Evolutionary conservation across 2,113 vertebrate species (phyloP).

Genomic region (Hippocampus comes): DNA sequence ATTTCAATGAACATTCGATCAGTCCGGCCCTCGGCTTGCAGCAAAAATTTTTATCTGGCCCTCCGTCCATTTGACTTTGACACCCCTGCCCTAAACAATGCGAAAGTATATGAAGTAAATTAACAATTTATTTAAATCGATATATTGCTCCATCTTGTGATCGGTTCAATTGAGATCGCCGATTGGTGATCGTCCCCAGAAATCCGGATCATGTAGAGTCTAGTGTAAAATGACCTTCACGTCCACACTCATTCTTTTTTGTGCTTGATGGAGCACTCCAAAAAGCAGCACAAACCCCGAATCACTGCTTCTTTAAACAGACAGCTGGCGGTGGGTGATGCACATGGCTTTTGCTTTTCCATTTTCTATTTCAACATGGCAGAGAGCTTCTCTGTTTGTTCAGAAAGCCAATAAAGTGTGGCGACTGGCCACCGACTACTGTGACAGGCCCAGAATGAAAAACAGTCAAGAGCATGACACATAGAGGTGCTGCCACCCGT

Average conservation of each 20-base stretch:
- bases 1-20: no score
- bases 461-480: slow-evolving; percentile 64
- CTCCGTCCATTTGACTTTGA: no score
- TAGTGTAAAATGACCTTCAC: slow-evolving; percentile 4
- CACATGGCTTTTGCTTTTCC: slow-evolving; percentile 30
- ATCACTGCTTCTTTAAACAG: slow-evolving; percentile 20
- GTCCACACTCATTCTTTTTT: slow-evolving; percentile 22
- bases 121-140: no score
- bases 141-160: no score
- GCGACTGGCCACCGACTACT: slow-evolving; percentile 49
- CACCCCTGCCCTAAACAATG: no score
- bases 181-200: no score
- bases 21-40: no score
- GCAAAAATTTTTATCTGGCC: no score
- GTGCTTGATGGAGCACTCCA: slow-evolving; percentile 17
- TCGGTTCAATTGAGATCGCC: no score
- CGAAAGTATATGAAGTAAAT: no score
- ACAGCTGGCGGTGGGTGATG: slow-evolving; percentile 23
- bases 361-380: slow-evolving; percentile 42
- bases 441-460: slow-evolving; percentile 62
- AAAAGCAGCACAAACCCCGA: slow-evolving; percentile 2
- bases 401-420: slow-evolving; percentile 54
- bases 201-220: background rate
- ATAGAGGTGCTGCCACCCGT: slow-evolving; percentile 56
- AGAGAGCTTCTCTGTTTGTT: slow-evolving; percentile 46